Evolutionary conservation across 2,888 invertebrate genomes (phyloP), one percentile per base, ranked within the genome.

Genomic region (Platycheirus albimanus): DNA sequence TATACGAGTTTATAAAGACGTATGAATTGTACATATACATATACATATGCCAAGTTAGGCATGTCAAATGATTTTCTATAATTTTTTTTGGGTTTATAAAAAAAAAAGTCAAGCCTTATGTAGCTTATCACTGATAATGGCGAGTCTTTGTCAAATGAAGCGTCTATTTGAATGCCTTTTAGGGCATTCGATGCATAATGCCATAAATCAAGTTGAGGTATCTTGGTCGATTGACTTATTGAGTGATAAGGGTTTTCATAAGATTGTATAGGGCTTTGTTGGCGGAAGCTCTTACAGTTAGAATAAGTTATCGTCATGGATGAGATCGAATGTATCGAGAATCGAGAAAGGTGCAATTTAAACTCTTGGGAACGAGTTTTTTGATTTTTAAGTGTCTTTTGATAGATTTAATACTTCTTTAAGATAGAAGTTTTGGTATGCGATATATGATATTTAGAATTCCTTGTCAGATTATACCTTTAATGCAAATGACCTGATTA

Each of bases 91-190:
- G 45, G 47, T 54, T n/a, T 30, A 1, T 54, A 7, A 38, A 56
- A 41, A 41, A 41, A 41, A 58, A 58, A 24, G 15, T 61, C 45
- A 30, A 45, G 6, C 15, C 28, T 45, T 38, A 38, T 64, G 64
- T 66, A 61, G 58, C 52, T 76, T 76, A 76, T 76, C 76, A 45
- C 49, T 41, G 80, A 80, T 75, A 80, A 76, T 76, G 54, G 76
- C 36, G 52, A 79, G 69, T 54, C 74, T 79, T 74, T 79, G 74
- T 79, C 74, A 58, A 74, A 36, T 66, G 49, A 63, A 49, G 43
- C 63, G 63, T 63, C 49, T 5, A 36, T 61, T 64, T 41, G 38
- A 28, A 61, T 79, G 13, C 33, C 24, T 75, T 79, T 51, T 63
- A 56, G 56, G 63, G 51, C 64, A 75, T 43, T 49, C 52, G 74